phyloP scores from a whole-genome alignment of 2,113 vertebrate genomes.

The Piliocolobus tephrosceles region DNA sequence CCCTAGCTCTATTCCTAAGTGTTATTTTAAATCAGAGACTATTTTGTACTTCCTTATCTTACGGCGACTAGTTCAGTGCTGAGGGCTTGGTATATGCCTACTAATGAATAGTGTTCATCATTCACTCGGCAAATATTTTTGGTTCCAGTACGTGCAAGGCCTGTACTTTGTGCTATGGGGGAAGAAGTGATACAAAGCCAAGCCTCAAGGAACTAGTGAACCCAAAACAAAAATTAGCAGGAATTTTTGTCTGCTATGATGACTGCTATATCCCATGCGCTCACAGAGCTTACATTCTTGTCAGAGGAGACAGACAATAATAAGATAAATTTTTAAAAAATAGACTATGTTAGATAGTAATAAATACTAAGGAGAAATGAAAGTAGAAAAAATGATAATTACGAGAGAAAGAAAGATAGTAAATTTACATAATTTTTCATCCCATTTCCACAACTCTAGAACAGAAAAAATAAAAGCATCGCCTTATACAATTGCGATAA shows the following conservation, averaged over 20 bases:
- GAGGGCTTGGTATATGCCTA: neutral
- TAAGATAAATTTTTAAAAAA: neutral
- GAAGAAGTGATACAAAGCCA: neutral
- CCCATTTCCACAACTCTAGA: conserved; percentile 11
- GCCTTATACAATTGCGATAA: neutral
- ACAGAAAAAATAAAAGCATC: neutral
- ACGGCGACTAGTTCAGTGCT: neutral
- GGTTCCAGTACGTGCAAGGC: neutral
- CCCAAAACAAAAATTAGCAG: neutral
- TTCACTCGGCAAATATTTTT: neutral
- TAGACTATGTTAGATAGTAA: neutral
- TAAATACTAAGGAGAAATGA: neutral
- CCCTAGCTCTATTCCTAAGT: neutral
- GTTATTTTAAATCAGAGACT: neutral
- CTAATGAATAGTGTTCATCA: neutral
- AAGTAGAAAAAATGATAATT: neutral
- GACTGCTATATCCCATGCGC: neutral
- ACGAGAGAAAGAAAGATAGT: neutral
- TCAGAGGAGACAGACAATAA: neutral
- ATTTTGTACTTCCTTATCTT: neutral
- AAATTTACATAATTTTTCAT: conserved; percentile 12
- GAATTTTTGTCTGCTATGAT: neutral
- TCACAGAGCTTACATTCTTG: conserved; percentile 20
- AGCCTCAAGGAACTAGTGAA: neutral
- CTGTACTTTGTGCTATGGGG: neutral